phyloP scores from a whole-genome alignment of 2,113 vertebrate species.

The Thermophis baileyi region DNA sequence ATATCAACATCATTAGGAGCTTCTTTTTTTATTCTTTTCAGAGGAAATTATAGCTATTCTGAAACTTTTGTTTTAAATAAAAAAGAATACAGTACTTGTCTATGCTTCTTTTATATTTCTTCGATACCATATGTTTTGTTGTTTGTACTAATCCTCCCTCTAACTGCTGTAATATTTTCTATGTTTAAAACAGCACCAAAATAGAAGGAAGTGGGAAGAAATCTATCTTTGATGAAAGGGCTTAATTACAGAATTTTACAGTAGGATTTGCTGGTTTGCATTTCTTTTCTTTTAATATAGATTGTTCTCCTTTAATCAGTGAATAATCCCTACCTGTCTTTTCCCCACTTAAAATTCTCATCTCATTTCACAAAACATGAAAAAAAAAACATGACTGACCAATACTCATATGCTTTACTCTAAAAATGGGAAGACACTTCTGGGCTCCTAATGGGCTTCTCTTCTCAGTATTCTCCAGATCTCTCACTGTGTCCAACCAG shows the following conservation, averaged over 20 bases:
- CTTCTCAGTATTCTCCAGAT: neutral
- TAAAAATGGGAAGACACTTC: neutral
- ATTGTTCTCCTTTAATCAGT: constrained; percentile 53
- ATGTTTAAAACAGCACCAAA: constrained; percentile 49
- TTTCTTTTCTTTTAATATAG: constrained; percentile 56
- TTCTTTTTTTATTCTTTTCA: constrained; percentile 37
- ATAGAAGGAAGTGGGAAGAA: constrained; percentile 18
- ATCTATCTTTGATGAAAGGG: constrained; percentile 44
- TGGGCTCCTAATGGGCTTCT: neutral
- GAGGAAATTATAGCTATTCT: constrained; percentile 42
- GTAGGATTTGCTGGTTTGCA: constrained; percentile 50
- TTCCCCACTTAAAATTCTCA: constrained; percentile 49
- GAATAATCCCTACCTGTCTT: constrained; percentile 52
- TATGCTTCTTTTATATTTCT: constrained; percentile 45
- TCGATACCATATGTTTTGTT: constrained; percentile 57
- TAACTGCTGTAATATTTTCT: constrained; percentile 53
- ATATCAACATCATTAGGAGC: constrained; percentile 17
- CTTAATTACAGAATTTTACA: constrained; percentile 48
- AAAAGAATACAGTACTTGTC: constrained; percentile 26
- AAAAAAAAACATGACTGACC: constrained; percentile 19
- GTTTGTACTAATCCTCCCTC: constrained; percentile 28
- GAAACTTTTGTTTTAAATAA: constrained; percentile 31
- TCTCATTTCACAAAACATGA: constrained; percentile 41
- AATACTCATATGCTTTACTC: neutral
- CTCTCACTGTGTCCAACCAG: neutral